Conservation (phyloP, 1,140 invertebrate genomes). For the Neotoxoptera formosana region DNA sequence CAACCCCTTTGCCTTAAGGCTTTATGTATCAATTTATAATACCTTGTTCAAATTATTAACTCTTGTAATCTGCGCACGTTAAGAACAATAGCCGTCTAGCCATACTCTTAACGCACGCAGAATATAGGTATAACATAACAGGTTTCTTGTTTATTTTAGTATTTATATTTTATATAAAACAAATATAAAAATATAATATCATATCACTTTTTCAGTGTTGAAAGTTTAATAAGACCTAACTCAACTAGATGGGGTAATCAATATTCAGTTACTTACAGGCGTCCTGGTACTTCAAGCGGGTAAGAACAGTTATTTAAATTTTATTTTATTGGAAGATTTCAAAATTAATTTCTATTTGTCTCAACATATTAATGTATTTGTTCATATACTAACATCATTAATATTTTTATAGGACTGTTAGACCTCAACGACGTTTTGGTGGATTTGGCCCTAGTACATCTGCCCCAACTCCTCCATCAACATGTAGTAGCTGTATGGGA, state of each 20-base stretch:
- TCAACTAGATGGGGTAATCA: conserved; percentile 55
- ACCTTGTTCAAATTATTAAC: neutral
- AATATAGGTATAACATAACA: no score
- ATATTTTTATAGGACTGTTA: conserved; percentile 15
- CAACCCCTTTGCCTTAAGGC: neutral
- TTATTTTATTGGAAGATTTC: neutral
- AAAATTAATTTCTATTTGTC: neutral
- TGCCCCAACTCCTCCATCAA: conserved; percentile 47
- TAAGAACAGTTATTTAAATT: neutral
- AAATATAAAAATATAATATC: neutral
- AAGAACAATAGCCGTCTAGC: neutral
- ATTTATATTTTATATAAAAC: neutral
- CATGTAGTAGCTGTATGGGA: conserved; percentile 51
- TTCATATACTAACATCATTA: neutral
- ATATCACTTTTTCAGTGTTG: conserved; percentile 20
- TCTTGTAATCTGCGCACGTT: neutral
- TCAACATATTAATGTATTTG: neutral
- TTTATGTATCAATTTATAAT: neutral
- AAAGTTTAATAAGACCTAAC: conserved; percentile 42
- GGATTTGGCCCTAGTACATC: conserved; percentile 52
- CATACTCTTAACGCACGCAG: no score
- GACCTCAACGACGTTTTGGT: conserved; percentile 51
- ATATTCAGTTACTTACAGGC: conserved; percentile 43
- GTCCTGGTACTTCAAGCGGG: conserved; percentile 37
- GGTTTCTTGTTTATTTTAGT: neutral